Percentiles rank a stretch among this genome's conserved stretches.
phyloP scores from a whole-genome alignment of 2,113 vertebrate genomes.

The Hyaena hyaena region DNA sequence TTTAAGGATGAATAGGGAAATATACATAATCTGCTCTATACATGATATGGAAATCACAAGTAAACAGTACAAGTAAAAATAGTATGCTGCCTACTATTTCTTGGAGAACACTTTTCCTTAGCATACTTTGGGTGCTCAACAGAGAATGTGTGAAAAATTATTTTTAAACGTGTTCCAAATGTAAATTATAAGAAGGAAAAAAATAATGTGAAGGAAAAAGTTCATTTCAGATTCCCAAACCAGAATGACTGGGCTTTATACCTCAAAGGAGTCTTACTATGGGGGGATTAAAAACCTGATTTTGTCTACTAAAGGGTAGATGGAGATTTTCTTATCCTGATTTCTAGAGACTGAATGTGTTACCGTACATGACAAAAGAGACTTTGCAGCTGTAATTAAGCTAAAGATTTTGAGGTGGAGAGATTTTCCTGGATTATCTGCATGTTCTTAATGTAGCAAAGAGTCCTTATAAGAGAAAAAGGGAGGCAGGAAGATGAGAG shows the following conservation, averaged over 20 bases:
- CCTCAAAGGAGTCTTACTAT: neutral
- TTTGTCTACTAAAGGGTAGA: neutral
- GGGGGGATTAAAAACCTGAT: neutral
- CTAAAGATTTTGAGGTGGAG: neutral
- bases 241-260: neutral
- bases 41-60: constrained; percentile 28
- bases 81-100: constrained; percentile 42
- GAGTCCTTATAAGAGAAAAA: neutral
- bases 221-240: neutral
- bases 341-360: neutral
- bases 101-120: constrained; percentile 44
- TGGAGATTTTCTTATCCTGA: neutral
- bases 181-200: constrained; percentile 30
- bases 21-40: neutral
- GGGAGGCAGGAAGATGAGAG: neutral
- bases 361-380: neutral
- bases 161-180: constrained; percentile 33
- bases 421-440: neutral
- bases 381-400: neutral
- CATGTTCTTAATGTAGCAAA: neutral
- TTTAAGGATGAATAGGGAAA: constrained; percentile 35
- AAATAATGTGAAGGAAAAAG: constrained; percentile 35
- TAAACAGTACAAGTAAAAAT: neutral
- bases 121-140: constrained; percentile 6
- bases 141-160: constrained; percentile 35